Evolutionary conservation across 2,888 invertebrate species (phyloP), one percentile per base, ranked within the genome.

Genomic region (Conchocele bisecta): DNA sequence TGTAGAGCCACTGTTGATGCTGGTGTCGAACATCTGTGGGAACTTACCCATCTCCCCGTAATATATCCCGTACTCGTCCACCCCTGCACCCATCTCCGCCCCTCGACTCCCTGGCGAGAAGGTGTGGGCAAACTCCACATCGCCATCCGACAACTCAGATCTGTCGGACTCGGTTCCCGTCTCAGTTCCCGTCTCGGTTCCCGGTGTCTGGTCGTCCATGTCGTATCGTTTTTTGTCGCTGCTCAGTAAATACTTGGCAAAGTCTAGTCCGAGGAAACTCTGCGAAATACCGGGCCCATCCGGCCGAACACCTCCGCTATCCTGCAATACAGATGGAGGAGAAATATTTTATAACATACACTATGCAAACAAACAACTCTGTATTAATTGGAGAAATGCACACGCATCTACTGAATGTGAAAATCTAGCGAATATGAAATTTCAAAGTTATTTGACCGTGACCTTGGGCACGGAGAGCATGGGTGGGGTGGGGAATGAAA

Each of bases 121-220:
- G 17, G 33, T 20, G 24, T 46, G 6, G 17, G 63, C 29, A 11
- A 53, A 58, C 48, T 69, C 73, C 33, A 77, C 75, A 7, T 56
- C 54, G 29, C 69, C 74, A 2, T 46, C 57, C n/a, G 83, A 83
- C 70, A 78, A 76, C 48, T 84, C 84, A 4, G 84, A 84, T 13
- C 78, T 69, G 44, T 84, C 84, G 0, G 84, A 82, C 39, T 83
- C 83, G 22, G 82, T 80, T 20, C 68, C 70, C 22, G n/a, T n/a
- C n/a, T n/a, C n/a, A n/a, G n/a, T n/a, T n/a, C n/a, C n/a, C n/a
- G n/a, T n/a, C n/a, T n/a, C n/a, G n/a, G n/a, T n/a, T 56, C 56
- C 6, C 26, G 68, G 65, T 4, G 69, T 67, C 24, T 69, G 63
- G 29, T 82, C 82, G 48, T 75, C 74, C 22, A 78, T 75, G 77